Evolutionary conservation across 2,113 vertebrate species (phyloP).

Genomic region (Uropsilus gracilis): DNA sequence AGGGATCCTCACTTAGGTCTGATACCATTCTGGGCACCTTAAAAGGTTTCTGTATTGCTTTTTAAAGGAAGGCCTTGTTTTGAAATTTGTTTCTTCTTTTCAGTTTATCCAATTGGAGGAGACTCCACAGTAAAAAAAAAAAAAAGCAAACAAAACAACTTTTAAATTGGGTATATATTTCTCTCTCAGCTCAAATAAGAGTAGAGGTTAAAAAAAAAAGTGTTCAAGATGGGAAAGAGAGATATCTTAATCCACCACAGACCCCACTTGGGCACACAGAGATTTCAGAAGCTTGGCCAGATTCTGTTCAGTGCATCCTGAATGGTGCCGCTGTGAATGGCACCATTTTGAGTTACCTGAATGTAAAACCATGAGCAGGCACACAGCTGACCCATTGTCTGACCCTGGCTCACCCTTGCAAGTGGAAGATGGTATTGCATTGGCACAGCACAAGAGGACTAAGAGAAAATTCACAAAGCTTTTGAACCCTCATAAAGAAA

Average conservation of each 20-base stretch:
- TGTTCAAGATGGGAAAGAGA: neutral
- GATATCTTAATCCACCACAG: neutral
- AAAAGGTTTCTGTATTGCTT: neutral
- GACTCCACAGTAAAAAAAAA: neutral
- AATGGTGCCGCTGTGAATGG: neutral
- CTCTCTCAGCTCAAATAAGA: neutral
- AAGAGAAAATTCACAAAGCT: neutral
- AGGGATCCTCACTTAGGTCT: neutral
- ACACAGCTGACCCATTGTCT: neutral
- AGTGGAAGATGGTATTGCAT: neutral
- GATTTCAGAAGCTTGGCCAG: neutral
- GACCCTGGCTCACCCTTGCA: neutral
- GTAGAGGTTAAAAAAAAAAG: neutral
- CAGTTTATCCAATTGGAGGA: neutral
- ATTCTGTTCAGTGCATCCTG: neutral
- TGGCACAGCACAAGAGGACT: neutral
- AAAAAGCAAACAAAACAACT: no score
- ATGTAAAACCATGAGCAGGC: neutral
- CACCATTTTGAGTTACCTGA: neutral
- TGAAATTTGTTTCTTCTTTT: neutral
- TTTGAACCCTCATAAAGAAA: neutral
- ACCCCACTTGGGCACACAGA: neutral
- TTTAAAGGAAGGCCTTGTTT: neutral
- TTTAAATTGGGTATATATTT: neutral
- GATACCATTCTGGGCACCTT: neutral